Percentiles rank a stretch among this genome's conserved stretches.
These are phyloP conservation scores for Timandra comae DNA, from an alignment of 2,888 invertebrate genomes.

Conservation along the genomic window DNA sequence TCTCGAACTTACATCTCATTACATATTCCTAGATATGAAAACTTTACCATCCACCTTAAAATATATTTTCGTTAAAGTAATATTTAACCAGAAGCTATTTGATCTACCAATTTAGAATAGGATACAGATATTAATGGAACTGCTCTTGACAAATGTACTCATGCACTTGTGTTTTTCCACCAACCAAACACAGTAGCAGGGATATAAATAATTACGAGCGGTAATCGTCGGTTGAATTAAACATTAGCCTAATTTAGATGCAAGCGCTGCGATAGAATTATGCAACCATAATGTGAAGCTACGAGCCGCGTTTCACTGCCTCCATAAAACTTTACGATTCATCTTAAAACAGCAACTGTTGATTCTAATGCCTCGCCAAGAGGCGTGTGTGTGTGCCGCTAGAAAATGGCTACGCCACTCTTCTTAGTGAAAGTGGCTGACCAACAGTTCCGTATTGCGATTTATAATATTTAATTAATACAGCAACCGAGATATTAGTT, in stretches of 20 bases:
- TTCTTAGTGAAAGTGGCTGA: slow-evolving; percentile 65
- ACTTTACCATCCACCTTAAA: no score
- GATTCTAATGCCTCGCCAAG: slow-evolving; percentile 12
- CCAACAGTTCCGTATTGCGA: slow-evolving; percentile 63
- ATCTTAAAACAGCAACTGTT: slow-evolving; percentile 30
- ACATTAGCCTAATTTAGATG: slow-evolving; percentile 18
- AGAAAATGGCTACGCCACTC: slow-evolving; percentile 59
- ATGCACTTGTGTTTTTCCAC: slow-evolving; percentile 5
- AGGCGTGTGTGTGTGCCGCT: slow-evolving; percentile 30
- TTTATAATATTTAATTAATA: slow-evolving; percentile 45
- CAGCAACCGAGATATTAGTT: slow-evolving; percentile 18
- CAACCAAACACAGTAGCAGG: slow-evolving; percentile 6
- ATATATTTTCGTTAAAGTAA: no score
- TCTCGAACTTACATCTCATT: slow-evolving; percentile 8
- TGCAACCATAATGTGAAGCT: slow-evolving; percentile 33
- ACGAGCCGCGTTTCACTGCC: slow-evolving; percentile 32
- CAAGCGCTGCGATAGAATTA: slow-evolving; percentile 26
- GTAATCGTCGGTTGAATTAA: slow-evolving; percentile 15
- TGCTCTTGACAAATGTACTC: slow-evolving; percentile 1
- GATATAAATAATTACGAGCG: slow-evolving; percentile 11
- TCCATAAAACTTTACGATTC: slow-evolving; percentile 53
- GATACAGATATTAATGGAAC: no score
- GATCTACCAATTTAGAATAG: neutral
- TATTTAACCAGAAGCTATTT: neutral
- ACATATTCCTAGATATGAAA: no score